Base-by-base conservation (phyloP, 2,797 vertebrate species). In the Poeciliopsis paucimaculata region DNA sequence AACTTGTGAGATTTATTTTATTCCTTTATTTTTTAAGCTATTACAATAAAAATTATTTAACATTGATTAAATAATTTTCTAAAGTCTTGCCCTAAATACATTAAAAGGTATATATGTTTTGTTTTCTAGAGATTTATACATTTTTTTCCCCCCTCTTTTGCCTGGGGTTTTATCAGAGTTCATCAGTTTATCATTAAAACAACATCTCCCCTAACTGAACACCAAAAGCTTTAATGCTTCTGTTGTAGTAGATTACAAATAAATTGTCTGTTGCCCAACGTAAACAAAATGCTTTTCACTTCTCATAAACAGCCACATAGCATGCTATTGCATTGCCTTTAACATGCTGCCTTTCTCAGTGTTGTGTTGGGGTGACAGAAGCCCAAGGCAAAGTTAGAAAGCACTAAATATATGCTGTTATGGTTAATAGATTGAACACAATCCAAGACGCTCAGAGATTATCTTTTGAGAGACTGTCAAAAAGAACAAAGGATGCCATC, bases 381-480 rank as follows among this genome's bases (percentile, higher is more conserved):
- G 93, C 95, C 94, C 91, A 92, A 92, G 95, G 94, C 94, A 82
- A 93, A 95, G 92, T 95, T 95, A 91, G 93, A 91, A 94, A 93
- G 90, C 93, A 94, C 92, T 93, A 94, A 94, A 94, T 95, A 94
- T 93, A 95, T 81, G 90, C 92, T 89, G 93, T 93, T 93, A 93
- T 93, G 87, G 90, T 91, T 94, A 93, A 93, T 92, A 93, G 92
- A 95, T 94, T 94, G 92, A 95, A 93, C 88, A 36, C 86, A 92
- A 94, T 95, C 94, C 94, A 94, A 94, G 86, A 94, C 90, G 89
- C 91, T 92, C 79, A 4, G 91, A 94, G 94, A 94, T 95, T 94
- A 95, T 92, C 94, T 90, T 90, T 93, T 94, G 91, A 95, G 89
- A 80, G 73, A 85, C 93, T 94, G 94, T 94, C 94, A 95, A 87